Conservation (phyloP, 2,113 vertebrate species). For the Pseudorhombus dupliciocellatus region DNA sequence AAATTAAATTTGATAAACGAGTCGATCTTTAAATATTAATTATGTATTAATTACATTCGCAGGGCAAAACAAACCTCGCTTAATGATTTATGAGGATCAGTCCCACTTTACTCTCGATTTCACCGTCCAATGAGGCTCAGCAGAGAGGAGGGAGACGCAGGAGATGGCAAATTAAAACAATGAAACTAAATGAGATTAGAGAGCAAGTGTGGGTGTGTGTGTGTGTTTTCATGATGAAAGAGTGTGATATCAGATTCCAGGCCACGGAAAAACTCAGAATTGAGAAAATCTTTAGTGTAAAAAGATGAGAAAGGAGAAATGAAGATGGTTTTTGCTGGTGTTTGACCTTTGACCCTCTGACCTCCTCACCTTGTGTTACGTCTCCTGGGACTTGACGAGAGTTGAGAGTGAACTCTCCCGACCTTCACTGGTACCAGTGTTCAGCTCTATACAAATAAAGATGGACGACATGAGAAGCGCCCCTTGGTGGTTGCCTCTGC, state of each 20-base stretch:
- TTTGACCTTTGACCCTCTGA: slow-evolving; percentile 62
- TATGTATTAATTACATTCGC: slow-evolving; percentile 88
- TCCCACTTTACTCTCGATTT: slow-evolving; percentile 80
- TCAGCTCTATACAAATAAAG: too few relatives aligned
- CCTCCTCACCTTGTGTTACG: slow-evolving; percentile 50
- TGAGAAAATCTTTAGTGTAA: neutral
- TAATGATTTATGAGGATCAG: slow-evolving; percentile 85
- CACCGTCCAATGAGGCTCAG: slow-evolving; percentile 78
- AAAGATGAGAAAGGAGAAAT: neutral
- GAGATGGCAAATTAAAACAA: slow-evolving; percentile 62
- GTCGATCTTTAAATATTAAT: slow-evolving; percentile 88
- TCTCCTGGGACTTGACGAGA: slow-evolving; percentile 53
- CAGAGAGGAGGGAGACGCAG: slow-evolving; percentile 56
- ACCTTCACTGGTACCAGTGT: too few relatives aligned
- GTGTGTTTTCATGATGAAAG: neutral
- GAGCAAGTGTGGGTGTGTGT: slow-evolving; percentile 8
- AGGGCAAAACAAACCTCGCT: slow-evolving; percentile 84
- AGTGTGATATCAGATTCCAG: neutral
- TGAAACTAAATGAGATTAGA: slow-evolving; percentile 43
- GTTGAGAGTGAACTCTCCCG: too few relatives aligned
- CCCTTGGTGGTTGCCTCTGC: too few relatives aligned
- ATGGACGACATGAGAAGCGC: too few relatives aligned
- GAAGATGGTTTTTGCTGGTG: neutral
- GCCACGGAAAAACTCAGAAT: neutral
- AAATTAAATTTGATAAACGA: slow-evolving; percentile 86